Percentiles rank a stretch among this genome's conserved stretches.
phyloP scores from a whole-genome alignment of 2,797 vertebrate species.

The Phylloscopus collybita region DNA sequence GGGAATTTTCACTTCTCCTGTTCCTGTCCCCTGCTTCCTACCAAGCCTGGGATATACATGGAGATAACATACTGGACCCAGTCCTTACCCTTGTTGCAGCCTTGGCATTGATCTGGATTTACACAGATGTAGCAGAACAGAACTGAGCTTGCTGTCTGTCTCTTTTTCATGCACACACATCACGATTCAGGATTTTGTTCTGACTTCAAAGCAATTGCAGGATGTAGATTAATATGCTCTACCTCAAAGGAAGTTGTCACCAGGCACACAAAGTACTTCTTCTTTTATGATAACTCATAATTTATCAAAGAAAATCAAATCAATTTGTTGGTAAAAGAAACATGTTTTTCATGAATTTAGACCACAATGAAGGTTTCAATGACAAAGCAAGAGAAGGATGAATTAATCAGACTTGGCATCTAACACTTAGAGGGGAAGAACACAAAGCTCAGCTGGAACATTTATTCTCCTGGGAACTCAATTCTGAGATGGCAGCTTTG shows the following conservation, averaged over 20 bases:
- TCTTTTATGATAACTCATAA: constrained; percentile 64
- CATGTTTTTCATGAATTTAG: constrained; percentile 49
- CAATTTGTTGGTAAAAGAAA: constrained; percentile 65
- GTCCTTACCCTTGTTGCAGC: not conserved
- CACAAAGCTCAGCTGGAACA: constrained; percentile 8
- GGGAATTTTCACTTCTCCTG: not conserved
- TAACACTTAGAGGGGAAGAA: not conserved
- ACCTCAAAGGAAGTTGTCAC: constrained; percentile 69
- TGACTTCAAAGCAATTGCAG: constrained; percentile 49
- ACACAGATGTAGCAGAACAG: not conserved
- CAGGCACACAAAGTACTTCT: constrained; percentile 44
- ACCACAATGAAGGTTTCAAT: not conserved
- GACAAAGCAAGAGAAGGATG: constrained; percentile 21
- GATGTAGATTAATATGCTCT: constrained; percentile 53
- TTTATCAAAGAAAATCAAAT: constrained; percentile 71
- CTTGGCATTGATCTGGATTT: constrained; percentile 4
- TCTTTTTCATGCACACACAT: constrained; percentile 22
- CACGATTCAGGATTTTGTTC: constrained; percentile 40
- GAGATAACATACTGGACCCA: not conserved
- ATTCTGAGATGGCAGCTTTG: not conserved
- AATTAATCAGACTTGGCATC: constrained; percentile 42
- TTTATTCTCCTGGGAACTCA: not conserved
- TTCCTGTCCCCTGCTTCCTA: not conserved
- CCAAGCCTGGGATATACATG: not conserved
- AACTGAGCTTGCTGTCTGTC: not conserved